A percentile compares a stretch with the other conserved stretches of the same genome.
phyloP scores from a whole-genome alignment of 2,113 vertebrate genomes.

The Campylorhamphus procurvoides region DNA sequence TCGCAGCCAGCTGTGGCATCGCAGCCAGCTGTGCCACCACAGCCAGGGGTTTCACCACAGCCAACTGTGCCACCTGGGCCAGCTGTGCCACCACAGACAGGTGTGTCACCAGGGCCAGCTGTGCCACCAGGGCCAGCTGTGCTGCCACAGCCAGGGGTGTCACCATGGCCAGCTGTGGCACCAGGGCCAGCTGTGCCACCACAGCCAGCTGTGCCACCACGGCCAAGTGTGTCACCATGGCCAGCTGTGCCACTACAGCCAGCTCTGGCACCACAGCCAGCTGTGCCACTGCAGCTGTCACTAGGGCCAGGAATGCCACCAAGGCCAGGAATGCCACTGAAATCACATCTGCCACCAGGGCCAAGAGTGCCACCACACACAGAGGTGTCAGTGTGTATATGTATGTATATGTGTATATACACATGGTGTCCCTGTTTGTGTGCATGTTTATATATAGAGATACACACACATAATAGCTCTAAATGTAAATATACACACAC shows the following conservation, averaged over 20 bases:
- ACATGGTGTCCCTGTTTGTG: not conserved
- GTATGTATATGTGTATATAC: not conserved
- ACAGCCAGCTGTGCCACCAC: too few relatives aligned
- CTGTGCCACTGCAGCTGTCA: not conserved
- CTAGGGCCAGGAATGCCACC: too few relatives aligned
- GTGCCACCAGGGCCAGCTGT: too few relatives aligned
- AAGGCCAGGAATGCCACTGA: fast-evolving
- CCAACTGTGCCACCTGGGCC: not conserved
- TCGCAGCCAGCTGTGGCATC: not conserved
- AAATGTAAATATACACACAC: not conserved
- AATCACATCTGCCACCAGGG: not conserved
- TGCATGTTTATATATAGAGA: not conserved
- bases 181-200: too few relatives aligned
- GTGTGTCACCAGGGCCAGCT: too few relatives aligned
- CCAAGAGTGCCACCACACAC: not conserved
- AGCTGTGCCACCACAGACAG: too few relatives aligned
- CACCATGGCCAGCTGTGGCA: too few relatives aligned
- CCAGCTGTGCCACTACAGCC: too few relatives aligned
- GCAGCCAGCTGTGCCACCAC: fast-evolving
- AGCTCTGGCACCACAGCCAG: fast-evolving
- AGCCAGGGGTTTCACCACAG: fast-evolving
- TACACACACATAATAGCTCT: not conserved
- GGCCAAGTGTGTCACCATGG: too few relatives aligned
- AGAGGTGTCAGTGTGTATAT: not conserved
- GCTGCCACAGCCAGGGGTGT: too few relatives aligned